Evolutionary conservation across 2,888 invertebrate genomes (phyloP), one percentile per base, ranked within the genome.

Genomic region (Athalia rosae): DNA sequence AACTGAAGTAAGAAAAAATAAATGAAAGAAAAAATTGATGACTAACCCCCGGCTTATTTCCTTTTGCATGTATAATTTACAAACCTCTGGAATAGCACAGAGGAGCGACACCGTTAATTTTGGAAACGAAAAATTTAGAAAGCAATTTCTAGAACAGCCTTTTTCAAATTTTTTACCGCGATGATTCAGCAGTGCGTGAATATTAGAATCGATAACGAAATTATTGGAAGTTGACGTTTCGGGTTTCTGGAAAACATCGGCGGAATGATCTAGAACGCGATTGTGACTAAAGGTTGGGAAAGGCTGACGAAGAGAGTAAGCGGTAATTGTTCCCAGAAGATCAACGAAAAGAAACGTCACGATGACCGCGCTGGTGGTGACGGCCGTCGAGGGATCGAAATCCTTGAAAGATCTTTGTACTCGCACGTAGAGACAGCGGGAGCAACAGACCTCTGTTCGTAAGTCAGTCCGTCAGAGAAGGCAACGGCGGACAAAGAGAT

Each of bases 401-500:
- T 74, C 63, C 77, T 79, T 77, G 79, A 79, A 73, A 78, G 79
- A 80, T 74, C 76, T 77, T 77, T 73, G 69, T 62, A 45, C 62
- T 66, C 8, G 78, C 73, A 77, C 74, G 63, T 41, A 69, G 56
- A 61, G 79, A 78, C 77, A 80, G 78, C 66, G 79, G 50, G 58
- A 58, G 56, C 13, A n/a, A 45, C 4, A 53, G n/a, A 53, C 53
- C 53, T 28, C 28, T 28, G 53, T 53, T 45, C 58, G 45, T 58
- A 41, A 53, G 74, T 58, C 13, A 11, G 67, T 67, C 15, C 15
- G 67, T 67, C 45, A 71, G 11, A 43, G 43, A 56, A 45, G 43
- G 59, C 50, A 76, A 73, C 81, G 64, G 76, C 77, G 73, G 79
- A 85, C 82, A 86, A 84, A 86, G 82, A 84, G 82, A 86, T 84